Base-by-base conservation (phyloP, 2,113 vertebrate genomes). In the Actenoides lindsayi region DNA sequence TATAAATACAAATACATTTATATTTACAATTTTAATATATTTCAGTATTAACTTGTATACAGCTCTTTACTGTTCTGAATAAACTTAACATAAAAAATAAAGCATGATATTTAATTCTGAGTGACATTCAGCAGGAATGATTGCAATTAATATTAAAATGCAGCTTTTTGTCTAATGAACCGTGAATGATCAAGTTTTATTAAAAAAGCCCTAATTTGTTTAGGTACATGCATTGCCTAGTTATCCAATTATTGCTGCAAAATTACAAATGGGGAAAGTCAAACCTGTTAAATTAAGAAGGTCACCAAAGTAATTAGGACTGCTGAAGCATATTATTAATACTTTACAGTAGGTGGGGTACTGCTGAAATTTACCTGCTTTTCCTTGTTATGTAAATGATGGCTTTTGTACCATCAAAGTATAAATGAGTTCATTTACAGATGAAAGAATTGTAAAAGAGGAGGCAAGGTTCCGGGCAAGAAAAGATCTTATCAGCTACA, bases 251-350 rank as follows among this genome's bases (percentile, higher is more conserved):
- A 98, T 97, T 98, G 69, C 94, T 97, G 92, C 70, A 97, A 98
- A 98, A 98, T 98, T 98, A 96, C 94, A 95, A 97, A 96, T 77
- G 68, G 67, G 88, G 69, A 97, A 98, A 97, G 95, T 97, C 95
- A 93, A 97, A 97, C 97, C 93, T 97, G 94, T 96, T 98, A 97
- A 98, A 98, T 98, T 97, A 97, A 92, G 89, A 97, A 98, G 96
- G 97, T 98, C 97, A 98, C 95, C 96, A 89, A 98, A 98, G 95
- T 97, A 98, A 98, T 98, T 98, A 98, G 98, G 97, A 97, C 87
- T 97, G 92, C 75, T 98, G 96, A 97, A 98, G 96, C 97, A 97
- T 98, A 97, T 97, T 97, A 98, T 97, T 98, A 98, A 97, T 98
- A 94, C 90, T 94, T 97, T 97, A 90, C 25, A 81, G 59, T 84